Base-by-base conservation (phyloP, 2,113 vertebrate species). In the Butastur rufipennis region DNA sequence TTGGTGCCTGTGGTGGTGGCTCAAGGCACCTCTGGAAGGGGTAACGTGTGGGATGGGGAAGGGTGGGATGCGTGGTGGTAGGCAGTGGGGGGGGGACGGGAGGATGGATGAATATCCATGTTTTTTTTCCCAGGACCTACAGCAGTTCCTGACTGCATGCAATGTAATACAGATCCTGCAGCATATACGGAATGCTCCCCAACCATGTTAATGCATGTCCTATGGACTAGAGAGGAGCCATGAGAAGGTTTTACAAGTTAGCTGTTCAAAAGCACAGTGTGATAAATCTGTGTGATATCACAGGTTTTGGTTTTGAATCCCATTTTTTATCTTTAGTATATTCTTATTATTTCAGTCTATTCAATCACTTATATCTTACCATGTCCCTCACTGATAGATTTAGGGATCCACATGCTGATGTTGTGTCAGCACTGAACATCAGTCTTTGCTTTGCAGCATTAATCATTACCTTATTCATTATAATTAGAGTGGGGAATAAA, bases 401-500 rank as follows among this genome's bases (percentile, higher is more conserved):
- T 81, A 91, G 59, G 42, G 10, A 81, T 84, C 66, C 86, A 66
- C 77, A 66, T 52, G 36, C 67, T 86, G 93, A 42, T 91, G 21
- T 86, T 82, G 43, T 90, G 86, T 70, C 59, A 66, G 38, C 50
- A 62, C 23, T 62, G 42, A 89, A 32, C 72, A 80, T 61, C 68
- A 89, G 55, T 66, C 55, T 55, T 77, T 77, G 36, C 36, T 93
- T 83, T 74, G 38, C 38, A 78, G 72, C 53, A 78, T 89, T 86
- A 88, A 86, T 94, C 77, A 84, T 86, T 88, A 68, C 45, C 61
- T 61, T 92, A 86, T 95, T 95, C 21, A 21, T 92, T 91, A 74
- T 86, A 86, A 91, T 93, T 78, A 91, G 59, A 91, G 81, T 62
- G 25, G 36, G 38, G 70, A 96, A 92, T 84, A 95, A 93, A 93